These are phyloP conservation scores for Oligia strigilis DNA, from an alignment of 2,888 invertebrate genomes.

Conservation along the genomic window DNA sequence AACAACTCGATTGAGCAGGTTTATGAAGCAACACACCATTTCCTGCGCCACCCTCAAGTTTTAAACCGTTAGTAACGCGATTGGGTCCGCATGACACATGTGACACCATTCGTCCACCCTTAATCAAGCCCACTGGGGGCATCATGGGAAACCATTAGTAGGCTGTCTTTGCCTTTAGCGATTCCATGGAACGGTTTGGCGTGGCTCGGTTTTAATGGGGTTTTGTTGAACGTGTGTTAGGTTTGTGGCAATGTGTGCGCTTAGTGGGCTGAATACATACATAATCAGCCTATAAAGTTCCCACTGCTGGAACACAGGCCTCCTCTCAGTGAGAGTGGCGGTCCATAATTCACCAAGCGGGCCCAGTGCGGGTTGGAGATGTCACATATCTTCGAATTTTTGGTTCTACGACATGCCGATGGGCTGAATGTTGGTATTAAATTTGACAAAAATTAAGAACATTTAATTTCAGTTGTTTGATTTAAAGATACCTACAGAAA, in stretches of 20 bases:
- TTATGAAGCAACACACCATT: slow-evolving; percentile 26
- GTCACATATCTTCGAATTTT: too few relatives aligned
- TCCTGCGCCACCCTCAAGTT: slow-evolving; percentile 5
- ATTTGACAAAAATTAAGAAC: not conserved
- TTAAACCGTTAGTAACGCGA: slow-evolving; percentile 32
- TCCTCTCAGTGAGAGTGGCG: too few relatives aligned
- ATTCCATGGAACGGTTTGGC: slow-evolving; percentile 5
- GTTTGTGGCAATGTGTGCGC: not conserved
- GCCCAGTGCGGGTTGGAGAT: too few relatives aligned
- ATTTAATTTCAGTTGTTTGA: not conserved
- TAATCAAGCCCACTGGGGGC: slow-evolving; percentile 22
- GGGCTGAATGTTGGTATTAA: not conserved
- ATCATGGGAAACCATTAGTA: slow-evolving; percentile 48
- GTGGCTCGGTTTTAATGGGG: slow-evolving; percentile 41
- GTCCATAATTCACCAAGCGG: too few relatives aligned
- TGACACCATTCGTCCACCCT: slow-evolving; percentile 34
- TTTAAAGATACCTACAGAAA: not conserved
- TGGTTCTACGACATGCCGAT: too few relatives aligned
- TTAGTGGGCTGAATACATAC: too few relatives aligned
- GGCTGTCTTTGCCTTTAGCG: slow-evolving; percentile 44
- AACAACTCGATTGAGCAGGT: slow-evolving; percentile 11
- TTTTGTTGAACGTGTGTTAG: slow-evolving; percentile 11
- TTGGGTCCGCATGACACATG: slow-evolving; percentile 22
- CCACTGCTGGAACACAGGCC: too few relatives aligned
- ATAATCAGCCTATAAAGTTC: too few relatives aligned